These are phyloP conservation scores for Pipistrellus kuhlii DNA, from an alignment of 2,797 vertebrate genomes.

Conservation along the genomic window DNA sequence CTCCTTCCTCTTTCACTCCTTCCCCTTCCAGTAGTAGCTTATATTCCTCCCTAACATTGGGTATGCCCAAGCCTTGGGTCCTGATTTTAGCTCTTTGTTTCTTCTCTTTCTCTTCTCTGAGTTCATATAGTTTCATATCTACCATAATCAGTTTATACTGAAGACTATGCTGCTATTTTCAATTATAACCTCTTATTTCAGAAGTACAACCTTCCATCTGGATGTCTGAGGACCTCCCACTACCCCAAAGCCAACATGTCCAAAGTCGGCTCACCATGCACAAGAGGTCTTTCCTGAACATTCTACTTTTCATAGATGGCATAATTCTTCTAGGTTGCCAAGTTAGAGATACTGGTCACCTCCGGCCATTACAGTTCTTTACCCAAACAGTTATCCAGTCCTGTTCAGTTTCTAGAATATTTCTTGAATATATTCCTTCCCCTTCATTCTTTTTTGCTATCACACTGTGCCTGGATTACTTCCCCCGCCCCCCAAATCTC, in stretches of 20 bases:
- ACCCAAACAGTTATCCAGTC: not conserved
- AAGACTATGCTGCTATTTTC: not conserved
- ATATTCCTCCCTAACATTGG: not conserved
- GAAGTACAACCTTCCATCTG: not conserved
- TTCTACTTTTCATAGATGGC: not conserved
- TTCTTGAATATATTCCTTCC: not conserved
- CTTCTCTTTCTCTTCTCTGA: not conserved
- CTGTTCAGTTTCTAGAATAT: not conserved
- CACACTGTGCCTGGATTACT: not conserved
- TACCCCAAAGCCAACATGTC: not conserved
- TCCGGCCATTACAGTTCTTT: not conserved
- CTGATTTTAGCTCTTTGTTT: not conserved
- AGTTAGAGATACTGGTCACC: not conserved
- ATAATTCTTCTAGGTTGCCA: not conserved
- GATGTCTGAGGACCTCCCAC: not conserved
- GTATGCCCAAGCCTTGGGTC: not conserved
- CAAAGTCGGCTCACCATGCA: not conserved
- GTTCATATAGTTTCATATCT: not conserved
- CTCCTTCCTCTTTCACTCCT: not conserved
- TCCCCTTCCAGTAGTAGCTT: not conserved
- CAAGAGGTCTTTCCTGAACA: not conserved
- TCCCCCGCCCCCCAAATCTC: not conserved
- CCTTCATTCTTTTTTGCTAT: not conserved
- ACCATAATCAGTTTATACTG: not conserved
- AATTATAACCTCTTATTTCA: not conserved